Base-by-base conservation (phyloP, 2,797 vertebrate species). In the Cirrhinus molitorella region DNA sequence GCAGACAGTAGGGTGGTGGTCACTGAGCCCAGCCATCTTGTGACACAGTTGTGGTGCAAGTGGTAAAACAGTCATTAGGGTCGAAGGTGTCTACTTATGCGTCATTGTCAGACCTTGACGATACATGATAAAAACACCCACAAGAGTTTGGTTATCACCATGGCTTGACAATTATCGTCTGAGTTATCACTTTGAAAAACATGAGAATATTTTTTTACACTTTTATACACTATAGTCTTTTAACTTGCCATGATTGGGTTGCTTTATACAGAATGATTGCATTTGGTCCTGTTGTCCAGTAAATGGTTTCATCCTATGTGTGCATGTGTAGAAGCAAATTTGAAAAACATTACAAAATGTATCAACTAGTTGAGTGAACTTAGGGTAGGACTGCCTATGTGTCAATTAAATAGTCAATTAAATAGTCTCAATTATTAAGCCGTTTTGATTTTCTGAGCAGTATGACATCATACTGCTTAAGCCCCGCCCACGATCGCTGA, bases 1-100 rank as follows among this genome's bases (percentile, higher is more conserved):
- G 86, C 86, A 89, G 81, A 89, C 86, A 86, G 87, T 75, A 75
- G 17, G 72, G 31, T 63, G 14, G 37, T 63, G 55, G 68, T 73
- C 68, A 73, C 51, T 51, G 37, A 71, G 25, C 13, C 34, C 47
- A 70, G 66, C 16, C 49, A 25, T 53, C 21, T 67, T 17, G 47
- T 53, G 47, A 53, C 76, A 72, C 19, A 65, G 47, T 53, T 13
- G 9, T n/a, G 3, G 23, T 70, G 17, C 8, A 47, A 71, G 7
- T 80, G 53, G 5, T 72, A 72, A 81, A 81, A 81, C 16, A 37
- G 6, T 81, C 43, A 81, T 81, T 49, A 51, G 14, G 1, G 28
- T 49, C 3, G 1, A 51, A 63, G 7, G 6, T 37, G 31, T 37
- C 14, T 16, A 11, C 19, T 4, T 40, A 12, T 77, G 40, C 11